Evolutionary conservation across 2,113 vertebrate species (phyloP), one percentile per base, ranked within the genome.

Genomic region (Oreochromis spilurus): DNA sequence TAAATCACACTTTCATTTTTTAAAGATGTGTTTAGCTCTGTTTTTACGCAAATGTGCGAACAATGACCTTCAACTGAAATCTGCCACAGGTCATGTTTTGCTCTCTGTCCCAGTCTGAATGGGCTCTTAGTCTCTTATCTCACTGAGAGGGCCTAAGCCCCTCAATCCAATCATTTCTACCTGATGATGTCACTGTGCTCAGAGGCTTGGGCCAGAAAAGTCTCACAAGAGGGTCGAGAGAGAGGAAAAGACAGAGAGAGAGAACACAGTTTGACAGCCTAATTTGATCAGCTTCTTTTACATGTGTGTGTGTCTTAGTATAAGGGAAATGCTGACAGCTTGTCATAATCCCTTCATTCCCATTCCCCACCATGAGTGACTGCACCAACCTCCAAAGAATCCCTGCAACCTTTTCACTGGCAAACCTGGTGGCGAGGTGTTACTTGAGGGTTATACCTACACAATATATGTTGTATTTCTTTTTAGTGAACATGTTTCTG

Each of bases 281-380:
- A 84, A 94, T 92, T 88, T 88, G 79, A 85, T 91, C 86, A 60
- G 57, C 75, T 81, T 45, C 65, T 81, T 79, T 72, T 79, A 75
- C 77, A 83, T 52, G 34, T 43, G 82, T 88, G 79, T 79, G 65
- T 81, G 54, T 83, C 52, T 80, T 53, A 89, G 45, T 89, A 79
- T 82, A 52, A 81, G 79, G 70, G 43, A 84, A 88, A 81, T 79
- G 84, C 81, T 91, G 91, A 90, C 75, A 88, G 90, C 82, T 90
- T 70, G 83, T 93, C 83, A 89, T 91, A 92, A 95, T 94, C 90
- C 83, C 89, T 91, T 93, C 86, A 94, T 95, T 95, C 84, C 86
- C 78, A 92, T 95, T 94, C 91, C 53, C 34, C 67, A 81, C 65
- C 91, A 94, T 65, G 79, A 45, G 52, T 40, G 88, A 92, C 92